These are phyloP conservation scores for Actinemys pallida DNA, from an alignment of 2,113 vertebrate genomes.

Conservation along the genomic window DNA sequence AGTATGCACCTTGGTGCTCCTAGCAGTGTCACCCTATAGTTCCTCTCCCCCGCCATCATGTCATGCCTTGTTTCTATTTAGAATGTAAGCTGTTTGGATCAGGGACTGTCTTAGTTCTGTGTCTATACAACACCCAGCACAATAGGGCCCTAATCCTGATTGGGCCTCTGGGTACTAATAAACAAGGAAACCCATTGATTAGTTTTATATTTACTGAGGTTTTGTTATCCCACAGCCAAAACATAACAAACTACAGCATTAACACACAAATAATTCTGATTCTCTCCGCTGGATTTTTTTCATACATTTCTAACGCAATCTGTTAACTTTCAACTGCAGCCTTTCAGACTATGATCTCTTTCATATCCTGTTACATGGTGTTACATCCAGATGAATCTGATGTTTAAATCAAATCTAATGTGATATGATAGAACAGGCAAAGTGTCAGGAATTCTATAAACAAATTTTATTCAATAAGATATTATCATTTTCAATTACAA, in stretches of 20 bases:
- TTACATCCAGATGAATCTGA: neutral
- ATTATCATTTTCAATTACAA: neutral
- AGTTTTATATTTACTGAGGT: neutral
- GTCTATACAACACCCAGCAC: neutral
- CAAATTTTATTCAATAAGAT: neutral
- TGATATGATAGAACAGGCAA: neutral
- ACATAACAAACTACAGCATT: neutral
- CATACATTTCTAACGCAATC: neutral
- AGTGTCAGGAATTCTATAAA: neutral
- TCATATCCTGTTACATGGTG: neutral
- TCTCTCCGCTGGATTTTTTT: neutral
- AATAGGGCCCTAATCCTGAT: neutral
- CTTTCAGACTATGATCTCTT: neutral
- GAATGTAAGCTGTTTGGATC: neutral
- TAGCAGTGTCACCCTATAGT: neutral
- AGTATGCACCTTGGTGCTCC: neutral
- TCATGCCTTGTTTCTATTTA: neutral
- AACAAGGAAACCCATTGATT: neutral
- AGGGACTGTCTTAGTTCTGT: neutral
- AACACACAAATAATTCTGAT: neutral
- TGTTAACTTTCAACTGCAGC: neutral
- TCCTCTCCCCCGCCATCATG: neutral
- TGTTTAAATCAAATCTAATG: neutral
- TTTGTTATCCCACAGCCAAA: neutral
- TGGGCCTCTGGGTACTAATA: neutral